Evolutionary conservation across 2,797 vertebrate species (phyloP).

Genomic region (Jordanella pulchra): DNA sequence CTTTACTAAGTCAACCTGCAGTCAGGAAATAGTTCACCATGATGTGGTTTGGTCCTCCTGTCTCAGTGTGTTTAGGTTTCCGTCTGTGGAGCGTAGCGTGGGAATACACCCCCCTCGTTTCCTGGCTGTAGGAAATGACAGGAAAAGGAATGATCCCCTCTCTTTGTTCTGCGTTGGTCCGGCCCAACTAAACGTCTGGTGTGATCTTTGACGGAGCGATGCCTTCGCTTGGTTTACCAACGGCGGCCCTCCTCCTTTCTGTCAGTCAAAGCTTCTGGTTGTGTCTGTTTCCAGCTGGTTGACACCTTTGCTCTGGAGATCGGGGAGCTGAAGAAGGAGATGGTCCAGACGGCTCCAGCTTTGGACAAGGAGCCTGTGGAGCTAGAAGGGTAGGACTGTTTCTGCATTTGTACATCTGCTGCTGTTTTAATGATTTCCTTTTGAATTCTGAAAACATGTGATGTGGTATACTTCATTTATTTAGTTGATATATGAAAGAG

Average conservation of each 20-base stretch:
- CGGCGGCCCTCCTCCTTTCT: background rate
- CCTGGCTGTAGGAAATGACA: conserved; percentile 57
- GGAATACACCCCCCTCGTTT: conserved; percentile 27
- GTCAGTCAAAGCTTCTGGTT: conserved; percentile 31
- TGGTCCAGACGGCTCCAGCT: conserved; percentile 84
- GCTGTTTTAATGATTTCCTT: background rate
- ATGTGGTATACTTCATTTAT: background rate
- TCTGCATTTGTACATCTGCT: background rate
- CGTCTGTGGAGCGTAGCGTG: background rate
- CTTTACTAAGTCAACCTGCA: background rate
- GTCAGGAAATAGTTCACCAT: background rate
- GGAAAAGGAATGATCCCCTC: conserved; percentile 49
- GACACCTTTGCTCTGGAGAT: conserved; percentile 92
- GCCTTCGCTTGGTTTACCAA: conserved; percentile 27
- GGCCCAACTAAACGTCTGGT: background rate
- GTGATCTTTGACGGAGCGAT: conserved; percentile 47
- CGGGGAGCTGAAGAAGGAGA: conserved; percentile 91
- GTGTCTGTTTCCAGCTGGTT: conserved; percentile 82
- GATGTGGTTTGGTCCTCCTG: conserved; percentile 3
- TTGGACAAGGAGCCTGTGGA: conserved; percentile 70
- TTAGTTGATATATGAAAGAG: background rate
- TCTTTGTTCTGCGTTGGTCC: conserved; percentile 28
- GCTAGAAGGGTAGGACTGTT: conserved; percentile 77
- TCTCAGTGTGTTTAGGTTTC: background rate
- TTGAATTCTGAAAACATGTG: background rate